These are phyloP conservation scores for Mobula birostris DNA, from an alignment of 2,113 vertebrate species.

Conservation along the genomic window DNA sequence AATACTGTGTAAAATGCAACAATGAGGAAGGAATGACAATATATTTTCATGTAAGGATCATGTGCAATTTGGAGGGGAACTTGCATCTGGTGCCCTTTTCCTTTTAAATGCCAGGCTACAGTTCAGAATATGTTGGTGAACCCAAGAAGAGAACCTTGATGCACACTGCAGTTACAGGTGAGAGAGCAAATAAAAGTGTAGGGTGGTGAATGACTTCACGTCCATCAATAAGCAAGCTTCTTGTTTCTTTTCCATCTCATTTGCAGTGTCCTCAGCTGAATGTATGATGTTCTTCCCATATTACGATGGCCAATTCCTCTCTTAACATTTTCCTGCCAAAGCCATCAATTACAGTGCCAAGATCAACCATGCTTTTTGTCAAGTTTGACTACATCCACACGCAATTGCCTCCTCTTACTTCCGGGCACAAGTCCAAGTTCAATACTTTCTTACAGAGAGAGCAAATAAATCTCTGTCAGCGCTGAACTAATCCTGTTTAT, in stretches of 20 bases:
- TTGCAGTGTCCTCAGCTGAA: background rate
- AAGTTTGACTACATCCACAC: background rate
- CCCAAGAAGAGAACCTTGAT: no score
- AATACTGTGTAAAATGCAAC: no score
- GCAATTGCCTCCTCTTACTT: background rate
- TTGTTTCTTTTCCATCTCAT: background rate
- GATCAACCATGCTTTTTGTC: background rate
- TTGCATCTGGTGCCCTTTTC: no score
- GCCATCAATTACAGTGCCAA: background rate
- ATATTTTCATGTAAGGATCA: no score
- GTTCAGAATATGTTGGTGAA: no score
- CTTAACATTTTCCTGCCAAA: background rate
- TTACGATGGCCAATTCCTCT: background rate
- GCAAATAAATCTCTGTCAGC: background rate
- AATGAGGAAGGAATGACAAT: no score
- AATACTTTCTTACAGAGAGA: background rate
- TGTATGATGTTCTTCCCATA: background rate
- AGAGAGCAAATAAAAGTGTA: no score
- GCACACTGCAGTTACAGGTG: no score
- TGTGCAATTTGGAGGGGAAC: no score
- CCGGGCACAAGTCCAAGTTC: background rate
- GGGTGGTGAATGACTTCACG: background rate
- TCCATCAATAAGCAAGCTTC: background rate
- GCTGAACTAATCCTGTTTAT: background rate
- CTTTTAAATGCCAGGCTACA: no score